Evolutionary conservation across 2,797 vertebrate species (phyloP), one percentile per base, ranked within the genome.

Genomic region (Hippoglossus hippoglossus): DNA sequence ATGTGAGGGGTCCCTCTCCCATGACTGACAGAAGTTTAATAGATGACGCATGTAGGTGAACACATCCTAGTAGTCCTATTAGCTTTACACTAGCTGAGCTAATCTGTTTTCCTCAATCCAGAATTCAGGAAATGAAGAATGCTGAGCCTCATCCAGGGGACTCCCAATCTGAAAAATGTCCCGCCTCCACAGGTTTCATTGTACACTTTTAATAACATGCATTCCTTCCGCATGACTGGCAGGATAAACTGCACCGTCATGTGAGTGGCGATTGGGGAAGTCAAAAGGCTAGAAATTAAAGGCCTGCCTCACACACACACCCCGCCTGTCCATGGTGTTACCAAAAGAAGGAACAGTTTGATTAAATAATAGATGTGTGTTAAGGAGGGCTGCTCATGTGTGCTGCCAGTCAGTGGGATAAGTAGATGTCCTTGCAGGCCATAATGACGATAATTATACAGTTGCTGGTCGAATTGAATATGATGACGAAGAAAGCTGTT

Each of bases 301-400:
- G 87, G 85, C 72, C 84, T 83, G 76, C 83, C 91, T 92, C 0
- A 4, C 39, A 54, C 22, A 8, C 73, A 36, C 63, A 24, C 21
- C 41, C 57, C 44, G 60, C 67, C 71, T 36, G 71, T 74, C 52
- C 60, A 31, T 36, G 72, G 63, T 47, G 71, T 52, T 73, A 67
- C 84, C 79, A 79, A 85, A 86, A 96, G 95, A 94, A 95, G 95
- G 95, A 96, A 94, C 88, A 94, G 95, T 97, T 97, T 98, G 97
- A 97, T 98, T 97, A 96, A 98, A 97, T 98, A 98, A 97, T 98
- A 97, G 96, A 96, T 97, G 96, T 96, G 96, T 96, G 96, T 96
- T 97, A 94, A 94, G 93, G 93, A 95, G 94, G 92, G 89, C 91
- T 92, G 94, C 92, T 95, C 90, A 93, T 95, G 95, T 86, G 93